Conservation (phyloP, 64 coral and sea anemone species). For the Hydrozoanthus tunicans region DNA sequence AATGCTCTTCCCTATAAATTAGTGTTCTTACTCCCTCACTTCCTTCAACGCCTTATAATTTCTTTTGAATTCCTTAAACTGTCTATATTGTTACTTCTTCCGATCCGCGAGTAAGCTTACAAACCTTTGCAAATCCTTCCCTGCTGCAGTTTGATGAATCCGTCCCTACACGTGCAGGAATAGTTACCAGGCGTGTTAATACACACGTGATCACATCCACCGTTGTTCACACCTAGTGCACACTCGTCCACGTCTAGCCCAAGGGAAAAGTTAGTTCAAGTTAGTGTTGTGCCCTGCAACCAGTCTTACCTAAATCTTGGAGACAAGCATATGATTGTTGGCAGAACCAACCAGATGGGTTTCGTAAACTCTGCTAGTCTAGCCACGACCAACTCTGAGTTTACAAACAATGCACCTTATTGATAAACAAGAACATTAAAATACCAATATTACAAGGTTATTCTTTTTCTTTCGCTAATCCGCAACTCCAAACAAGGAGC, state of each 20-base stretch:
- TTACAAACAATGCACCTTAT: no score
- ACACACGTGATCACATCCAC: conserved; percentile 76
- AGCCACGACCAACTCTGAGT: no score
- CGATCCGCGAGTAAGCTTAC: not conserved
- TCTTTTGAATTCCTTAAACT: not conserved
- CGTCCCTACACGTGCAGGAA: conserved; percentile 63
- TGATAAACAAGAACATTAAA: no score
- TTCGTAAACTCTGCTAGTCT: no score
- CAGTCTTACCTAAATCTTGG: no score
- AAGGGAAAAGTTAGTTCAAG: not conserved
- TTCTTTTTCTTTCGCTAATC: no score
- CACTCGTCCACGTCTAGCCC: conserved; percentile 72
- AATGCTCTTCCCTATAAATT: not conserved
- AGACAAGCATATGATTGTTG: no score
- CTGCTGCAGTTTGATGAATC: conserved; percentile 52
- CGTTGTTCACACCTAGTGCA: conserved; percentile 33
- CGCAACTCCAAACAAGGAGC: no score
- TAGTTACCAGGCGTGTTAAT: conserved; percentile 81
- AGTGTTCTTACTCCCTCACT: not conserved
- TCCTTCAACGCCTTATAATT: not conserved
- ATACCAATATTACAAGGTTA: no score
- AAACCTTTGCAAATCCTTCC: conserved; percentile 64
- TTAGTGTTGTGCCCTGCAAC: no score
- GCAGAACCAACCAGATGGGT: no score
- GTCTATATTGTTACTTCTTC: not conserved